A percentile compares a stretch with the other conserved stretches of the same genome.
These are phyloP conservation scores for Upupa epops DNA, from an alignment of 2,113 vertebrate species.

Conservation along the genomic window DNA sequence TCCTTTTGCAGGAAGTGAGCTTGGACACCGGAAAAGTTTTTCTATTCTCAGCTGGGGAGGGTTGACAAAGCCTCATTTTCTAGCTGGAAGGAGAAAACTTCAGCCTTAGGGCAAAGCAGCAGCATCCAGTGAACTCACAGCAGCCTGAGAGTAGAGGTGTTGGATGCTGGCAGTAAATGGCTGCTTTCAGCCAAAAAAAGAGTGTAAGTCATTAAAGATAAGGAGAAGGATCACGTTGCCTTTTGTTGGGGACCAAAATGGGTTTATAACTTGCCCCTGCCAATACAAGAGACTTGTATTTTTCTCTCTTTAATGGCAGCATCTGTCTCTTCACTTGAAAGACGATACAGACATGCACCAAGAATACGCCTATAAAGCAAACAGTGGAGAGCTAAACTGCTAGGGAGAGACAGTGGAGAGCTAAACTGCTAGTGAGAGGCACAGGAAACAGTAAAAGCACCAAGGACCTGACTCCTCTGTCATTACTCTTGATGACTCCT, in stretches of 20 bases:
- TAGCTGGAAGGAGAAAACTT: neutral
- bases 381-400: neutral
- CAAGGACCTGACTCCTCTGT: neutral
- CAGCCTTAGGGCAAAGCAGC: neutral
- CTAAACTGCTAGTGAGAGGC: neutral
- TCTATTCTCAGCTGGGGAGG: neutral
- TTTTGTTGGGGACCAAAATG: neutral
- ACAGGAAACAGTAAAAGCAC: conserved; percentile 26
- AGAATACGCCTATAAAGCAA: neutral
- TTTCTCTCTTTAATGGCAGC: neutral
- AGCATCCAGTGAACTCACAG: neutral
- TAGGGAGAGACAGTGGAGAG: neutral
- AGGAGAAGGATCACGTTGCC: neutral
- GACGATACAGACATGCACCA: neutral
- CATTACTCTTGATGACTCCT: neutral
- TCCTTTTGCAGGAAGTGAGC: neutral
- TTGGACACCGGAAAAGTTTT: neutral
- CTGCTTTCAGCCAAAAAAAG: neutral
- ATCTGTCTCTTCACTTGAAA: neutral
- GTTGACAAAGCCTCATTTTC: neutral
- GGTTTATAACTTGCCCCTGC: neutral
- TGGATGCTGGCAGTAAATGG: neutral
- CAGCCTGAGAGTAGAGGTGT: neutral
- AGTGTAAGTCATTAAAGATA: neutral
- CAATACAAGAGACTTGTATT: neutral